Base-by-base conservation (phyloP, 2,888 invertebrate species). In the Megamerina dolium region DNA sequence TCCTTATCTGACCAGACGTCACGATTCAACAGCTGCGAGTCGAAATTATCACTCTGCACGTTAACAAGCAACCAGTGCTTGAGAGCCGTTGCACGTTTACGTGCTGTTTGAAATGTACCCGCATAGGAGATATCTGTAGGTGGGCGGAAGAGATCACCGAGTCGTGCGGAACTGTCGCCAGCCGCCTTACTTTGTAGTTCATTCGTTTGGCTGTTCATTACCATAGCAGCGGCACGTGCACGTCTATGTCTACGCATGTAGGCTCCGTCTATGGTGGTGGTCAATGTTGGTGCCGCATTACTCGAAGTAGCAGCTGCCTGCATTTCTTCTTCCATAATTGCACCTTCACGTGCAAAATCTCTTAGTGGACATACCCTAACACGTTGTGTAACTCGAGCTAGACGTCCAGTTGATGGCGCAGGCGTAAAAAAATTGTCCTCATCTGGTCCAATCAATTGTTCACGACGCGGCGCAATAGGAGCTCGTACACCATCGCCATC, bases 1-100 rank as follows among this genome's bases (percentile, higher is more conserved):
- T 76, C 74, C 32, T 67, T 63, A 52, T 78, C 76, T 12, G 82
- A 76, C 85, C 85, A 85, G 2, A 85, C 77, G 60, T 85, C 85
- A 33, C 83, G 72, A 66, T 84, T 83, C 35, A 85, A 69, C 9
- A 79, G 75, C 66, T 84, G 83, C 52, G 83, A 84, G 17, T 77
- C 70, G 61, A 85, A 85, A 53, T 77, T 75, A 18, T 79, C 76
- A 63, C 82, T 78, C 61, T 85, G 84, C 8, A 85, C 75, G 61
- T 85, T 85, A 1, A 84, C 80, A 54, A 85, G 69, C 18, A 85
- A 60, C 85, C 85, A 85, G 43, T 77, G 76, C 54, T 79, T 78
- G 13, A 73, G 67, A 4, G 64, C 59, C 51, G 76, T 72, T 43
- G 82, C 75, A 35, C 70, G 71, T 41, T 78, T 77, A 18, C 81